These are phyloP conservation scores for Yponomeuta plumbellus DNA, from an alignment of 2,888 invertebrate genomes.

Conservation along the genomic window DNA sequence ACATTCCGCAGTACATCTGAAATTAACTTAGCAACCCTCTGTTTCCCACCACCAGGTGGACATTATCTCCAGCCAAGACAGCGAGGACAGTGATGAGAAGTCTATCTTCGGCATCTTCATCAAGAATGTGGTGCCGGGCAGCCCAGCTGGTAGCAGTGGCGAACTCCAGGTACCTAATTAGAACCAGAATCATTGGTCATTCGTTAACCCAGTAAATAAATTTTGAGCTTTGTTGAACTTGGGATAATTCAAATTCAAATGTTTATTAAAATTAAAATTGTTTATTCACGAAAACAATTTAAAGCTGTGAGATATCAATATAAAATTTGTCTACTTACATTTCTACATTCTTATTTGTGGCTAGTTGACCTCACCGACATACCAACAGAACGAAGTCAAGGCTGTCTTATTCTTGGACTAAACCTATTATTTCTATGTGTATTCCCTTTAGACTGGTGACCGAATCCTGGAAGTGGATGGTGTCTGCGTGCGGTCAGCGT, in stretches of 20 bases:
- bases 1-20: too few relatives aligned
- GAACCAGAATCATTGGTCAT: background rate
- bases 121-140: constrained; percentile 95
- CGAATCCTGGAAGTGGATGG: constrained; percentile 94
- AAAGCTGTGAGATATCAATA: too few relatives aligned
- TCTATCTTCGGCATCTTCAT: constrained; percentile 97
- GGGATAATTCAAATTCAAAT: too few relatives aligned
- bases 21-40: too few relatives aligned
- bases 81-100: constrained; percentile 82
- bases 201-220: background rate
- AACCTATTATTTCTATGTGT: background rate
- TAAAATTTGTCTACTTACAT: too few relatives aligned
- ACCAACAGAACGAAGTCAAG: too few relatives aligned
- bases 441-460: constrained; percentile 83
- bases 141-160: constrained; percentile 95
- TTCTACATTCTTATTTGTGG: too few relatives aligned
- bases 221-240: too few relatives aligned
- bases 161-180: constrained; percentile 81
- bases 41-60: constrained; percentile 76
- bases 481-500: constrained; percentile 90
- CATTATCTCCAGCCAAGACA: constrained; percentile 80
- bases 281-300: too few relatives aligned
- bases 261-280: too few relatives aligned
- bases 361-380: too few relatives aligned
- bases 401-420: background rate